phyloP scores from a whole-genome alignment of 2,797 vertebrate species.

The Anabacerthia variegaticeps region DNA sequence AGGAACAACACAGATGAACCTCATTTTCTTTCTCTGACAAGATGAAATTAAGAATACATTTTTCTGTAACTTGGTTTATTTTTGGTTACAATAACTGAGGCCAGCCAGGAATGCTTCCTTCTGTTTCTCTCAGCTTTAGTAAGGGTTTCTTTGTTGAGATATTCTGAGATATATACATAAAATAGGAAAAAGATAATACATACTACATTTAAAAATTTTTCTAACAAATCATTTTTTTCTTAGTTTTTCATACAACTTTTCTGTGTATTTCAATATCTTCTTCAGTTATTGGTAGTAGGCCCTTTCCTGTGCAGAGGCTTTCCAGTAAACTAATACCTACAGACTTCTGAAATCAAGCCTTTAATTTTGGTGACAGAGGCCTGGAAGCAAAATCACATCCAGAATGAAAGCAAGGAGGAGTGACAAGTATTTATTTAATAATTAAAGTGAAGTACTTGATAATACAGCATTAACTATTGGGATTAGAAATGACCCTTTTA shows the following conservation, averaged over 20 bases:
- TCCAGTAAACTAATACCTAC: neutral
- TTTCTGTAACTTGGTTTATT: slow-evolving; percentile 1
- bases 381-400: neutral
- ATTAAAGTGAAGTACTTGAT: neutral
- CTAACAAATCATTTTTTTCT: neutral
- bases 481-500: slow-evolving; percentile 7
- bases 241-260: neutral
- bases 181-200: neutral
- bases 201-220: neutral
- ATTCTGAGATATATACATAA: neutral
- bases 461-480: neutral
- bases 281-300: neutral
- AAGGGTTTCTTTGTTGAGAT: neutral
- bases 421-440: neutral
- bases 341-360: neutral
- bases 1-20: neutral
- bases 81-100: neutral
- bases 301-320: neutral
- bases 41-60: slow-evolving; percentile 16
- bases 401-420: neutral
- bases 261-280: neutral
- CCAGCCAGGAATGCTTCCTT: neutral
- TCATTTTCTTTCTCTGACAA: slow-evolving; percentile 10
- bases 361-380: neutral
- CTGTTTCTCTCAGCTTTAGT: neutral